Conservation (phyloP, 1,140 invertebrate species). For the Plodia interpunctella region DNA sequence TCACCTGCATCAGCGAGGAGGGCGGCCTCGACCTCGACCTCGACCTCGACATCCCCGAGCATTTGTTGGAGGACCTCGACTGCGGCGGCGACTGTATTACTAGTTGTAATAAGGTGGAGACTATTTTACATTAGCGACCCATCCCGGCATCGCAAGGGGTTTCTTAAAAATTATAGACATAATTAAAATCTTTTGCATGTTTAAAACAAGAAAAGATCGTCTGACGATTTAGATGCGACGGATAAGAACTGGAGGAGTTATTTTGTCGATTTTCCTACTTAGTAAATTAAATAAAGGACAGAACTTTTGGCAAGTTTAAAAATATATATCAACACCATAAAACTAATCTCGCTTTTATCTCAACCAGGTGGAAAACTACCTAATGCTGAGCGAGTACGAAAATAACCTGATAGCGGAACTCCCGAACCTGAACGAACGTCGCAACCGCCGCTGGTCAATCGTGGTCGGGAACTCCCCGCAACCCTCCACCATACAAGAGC, state of each 20-base stretch:
- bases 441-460: slow-evolving; percentile 83
- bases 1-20: slow-evolving; percentile 92
- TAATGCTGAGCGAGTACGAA: slow-evolving; percentile 92
- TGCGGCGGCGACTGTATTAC: slow-evolving; percentile 92
- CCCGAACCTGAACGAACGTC: slow-evolving; percentile 83
- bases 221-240: no score
- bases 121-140: no score
- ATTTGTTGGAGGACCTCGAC: slow-evolving; percentile 88
- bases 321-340: not conserved
- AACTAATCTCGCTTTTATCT: slow-evolving; percentile 16
- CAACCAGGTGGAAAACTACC: slow-evolving; percentile 85
- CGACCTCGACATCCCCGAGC: slow-evolving; percentile 82
- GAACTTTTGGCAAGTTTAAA: no score
- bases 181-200: no score
- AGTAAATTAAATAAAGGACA: no score
- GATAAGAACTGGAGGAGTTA: no score
- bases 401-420: slow-evolving; percentile 90
- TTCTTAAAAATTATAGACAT: no score
- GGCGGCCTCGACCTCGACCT: slow-evolving; percentile 89
- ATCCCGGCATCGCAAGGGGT: no score
- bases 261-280: no score
- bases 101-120: slow-evolving; percentile 89
- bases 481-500: slow-evolving; percentile 32
- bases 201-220: no score
- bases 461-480: slow-evolving; percentile 61